Base-by-base conservation (phyloP, 2,888 invertebrate species). In the Oeneis ivallda region DNA sequence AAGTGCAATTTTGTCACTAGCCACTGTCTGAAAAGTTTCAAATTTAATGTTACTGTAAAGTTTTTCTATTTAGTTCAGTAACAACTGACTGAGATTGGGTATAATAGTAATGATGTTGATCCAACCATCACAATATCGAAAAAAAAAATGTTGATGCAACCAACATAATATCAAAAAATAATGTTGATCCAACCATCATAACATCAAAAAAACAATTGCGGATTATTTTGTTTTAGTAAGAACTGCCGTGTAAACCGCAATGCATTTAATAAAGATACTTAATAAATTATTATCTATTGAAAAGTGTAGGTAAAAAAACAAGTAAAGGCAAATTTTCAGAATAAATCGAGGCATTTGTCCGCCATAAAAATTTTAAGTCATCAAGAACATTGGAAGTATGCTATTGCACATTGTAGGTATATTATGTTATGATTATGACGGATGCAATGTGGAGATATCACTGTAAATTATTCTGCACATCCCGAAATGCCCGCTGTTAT, bases 191-290 rank as follows among this genome's bases (percentile, higher is more conserved):
- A 26, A 19, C 17, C 5, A 7, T n/a, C 43, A 6, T 15, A 19
- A 45, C 10, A 39, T 15, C 15, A 32, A 11, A 32, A 37, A 64
- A 65, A 72, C 65, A 72, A 71, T 70, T 64, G 65, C 65, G 68
- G 64, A 37, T 37, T 65, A 50, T 70, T 57, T 64, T 15, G 45
- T 39, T 59, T 49, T 13, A 52, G 0, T 62, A 50, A 70, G 68
- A 78, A 81, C 88, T 89, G 87, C 89, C 90, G 86, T 77, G 81
- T 90, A 89, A 79, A 77, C 87, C 87, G 80, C 89, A 88, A 89
- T 84, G 90, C 81, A 76, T 77, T 85, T 85, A 89, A 85, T 84
- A 86, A 85, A 85, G 86, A 43, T 71, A 74, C 72, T 60, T 72
- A 69, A 76, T 64, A 68, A 67, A 64, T n/a, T n/a, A n/a, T n/a